Evolutionary conservation across 2,797 vertebrate species (phyloP).

Genomic region (Sphenopsis melanotis): DNA sequence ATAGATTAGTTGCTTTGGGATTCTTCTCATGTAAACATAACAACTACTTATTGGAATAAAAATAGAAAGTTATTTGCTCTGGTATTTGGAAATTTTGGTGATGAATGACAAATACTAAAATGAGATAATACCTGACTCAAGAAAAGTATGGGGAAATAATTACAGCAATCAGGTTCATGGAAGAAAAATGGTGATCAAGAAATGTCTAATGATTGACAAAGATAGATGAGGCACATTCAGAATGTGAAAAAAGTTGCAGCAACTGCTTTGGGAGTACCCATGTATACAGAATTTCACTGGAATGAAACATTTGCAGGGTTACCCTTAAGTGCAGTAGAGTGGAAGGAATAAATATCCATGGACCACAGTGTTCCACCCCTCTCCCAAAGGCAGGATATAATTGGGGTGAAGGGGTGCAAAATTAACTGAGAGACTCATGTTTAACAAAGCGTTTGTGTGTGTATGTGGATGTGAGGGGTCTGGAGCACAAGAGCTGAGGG

Average conservation of each 20-base stretch:
- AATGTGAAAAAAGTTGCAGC: neutral
- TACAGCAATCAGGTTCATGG: neutral
- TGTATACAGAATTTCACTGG: neutral
- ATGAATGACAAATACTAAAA: neutral
- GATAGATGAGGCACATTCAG: neutral
- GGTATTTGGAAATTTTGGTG: constrained; percentile 19
- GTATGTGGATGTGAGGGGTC: neutral
- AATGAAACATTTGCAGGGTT: neutral
- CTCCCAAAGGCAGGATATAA: fast-evolving
- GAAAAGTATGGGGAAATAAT: constrained; percentile 28
- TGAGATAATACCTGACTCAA: neutral
- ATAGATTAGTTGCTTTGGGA: neutral
- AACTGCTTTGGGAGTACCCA: neutral
- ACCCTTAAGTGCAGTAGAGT: neutral
- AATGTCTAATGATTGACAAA: constrained; percentile 12
- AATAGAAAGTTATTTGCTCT: constrained; percentile 28
- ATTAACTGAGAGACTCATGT: fast-evolving
- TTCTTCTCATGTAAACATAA: neutral
- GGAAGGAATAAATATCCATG: neutral
- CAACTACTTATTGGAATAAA: neutral
- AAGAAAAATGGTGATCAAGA: constrained; percentile 4
- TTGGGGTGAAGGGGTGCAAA: neutral
- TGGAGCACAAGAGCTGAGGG: neutral
- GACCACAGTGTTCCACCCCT: neutral
- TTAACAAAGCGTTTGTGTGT: neutral